phyloP scores from a whole-genome alignment of 2,888 invertebrate species.

The Sycophila texana region DNA sequence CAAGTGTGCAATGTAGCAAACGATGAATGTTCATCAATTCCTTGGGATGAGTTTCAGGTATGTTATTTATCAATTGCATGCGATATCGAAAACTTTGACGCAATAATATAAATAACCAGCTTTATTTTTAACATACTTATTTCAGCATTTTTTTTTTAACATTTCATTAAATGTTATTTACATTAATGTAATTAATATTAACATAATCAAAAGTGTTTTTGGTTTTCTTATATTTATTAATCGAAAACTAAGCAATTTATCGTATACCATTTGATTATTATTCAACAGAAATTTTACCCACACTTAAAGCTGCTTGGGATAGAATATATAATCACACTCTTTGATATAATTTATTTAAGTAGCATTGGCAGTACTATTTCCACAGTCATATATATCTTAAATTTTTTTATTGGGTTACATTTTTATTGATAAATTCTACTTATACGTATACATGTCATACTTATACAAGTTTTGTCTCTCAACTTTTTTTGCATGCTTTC shows the following conservation, averaged over 20 bases:
- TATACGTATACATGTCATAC: slow-evolving; percentile 62
- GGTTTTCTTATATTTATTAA: slow-evolving; percentile 28
- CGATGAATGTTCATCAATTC: slow-evolving; percentile 91
- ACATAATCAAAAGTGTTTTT: slow-evolving; percentile 28
- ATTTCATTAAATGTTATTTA: slow-evolving; percentile 40
- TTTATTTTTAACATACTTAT: slow-evolving; percentile 40
- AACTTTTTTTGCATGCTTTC: slow-evolving; percentile 81
- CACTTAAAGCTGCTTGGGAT: slow-evolving; percentile 39
- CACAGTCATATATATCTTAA: slow-evolving; percentile 18
- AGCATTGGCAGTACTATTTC: slow-evolving; percentile 39
- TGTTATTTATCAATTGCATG: slow-evolving; percentile 58
- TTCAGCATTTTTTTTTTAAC: slow-evolving; percentile 45
- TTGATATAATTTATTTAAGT: slow-evolving; percentile 35
- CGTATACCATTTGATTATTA: slow-evolving; percentile 29
- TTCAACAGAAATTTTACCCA: slow-evolving; percentile 19
- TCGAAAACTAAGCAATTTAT: slow-evolving; percentile 23
- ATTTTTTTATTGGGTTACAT: slow-evolving; percentile 25
- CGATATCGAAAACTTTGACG: slow-evolving; percentile 8
- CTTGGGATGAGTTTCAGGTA: slow-evolving; percentile 97
- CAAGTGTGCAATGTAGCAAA: slow-evolving; percentile 84
- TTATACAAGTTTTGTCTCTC: slow-evolving; percentile 73
- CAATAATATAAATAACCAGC: slow-evolving; percentile 37
- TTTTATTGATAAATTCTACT: slow-evolving; percentile 57
- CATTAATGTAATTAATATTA: slow-evolving; percentile 35
- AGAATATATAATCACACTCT: slow-evolving; percentile 45